Conservation (phyloP, 1,140 invertebrate genomes). For the Pristionchus pacificus region DNA sequence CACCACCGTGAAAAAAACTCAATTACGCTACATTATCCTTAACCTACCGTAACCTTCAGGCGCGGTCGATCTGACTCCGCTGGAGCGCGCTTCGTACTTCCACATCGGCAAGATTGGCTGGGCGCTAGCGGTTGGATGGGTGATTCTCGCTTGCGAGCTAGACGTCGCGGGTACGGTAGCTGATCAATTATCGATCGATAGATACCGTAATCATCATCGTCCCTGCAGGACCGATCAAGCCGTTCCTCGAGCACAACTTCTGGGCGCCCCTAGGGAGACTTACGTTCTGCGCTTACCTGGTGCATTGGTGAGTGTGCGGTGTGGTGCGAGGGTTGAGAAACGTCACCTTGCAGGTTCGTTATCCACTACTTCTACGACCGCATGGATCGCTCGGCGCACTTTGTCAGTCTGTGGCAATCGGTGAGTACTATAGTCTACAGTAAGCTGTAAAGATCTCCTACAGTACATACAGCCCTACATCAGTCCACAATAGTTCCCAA, state of each 20-base stretch:
- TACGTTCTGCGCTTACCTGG: not conserved
- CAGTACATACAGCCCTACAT: no score
- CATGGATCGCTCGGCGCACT: not conserved
- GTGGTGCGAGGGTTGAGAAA: no score
- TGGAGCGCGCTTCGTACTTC: not conserved
- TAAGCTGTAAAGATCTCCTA: not conserved
- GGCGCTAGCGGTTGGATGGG: not conserved
- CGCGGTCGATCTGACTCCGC: not conserved
- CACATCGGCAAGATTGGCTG: not conserved
- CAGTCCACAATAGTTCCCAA: no score
- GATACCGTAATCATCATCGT: not conserved
- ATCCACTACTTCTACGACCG: not conserved
- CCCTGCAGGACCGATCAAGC: not conserved
- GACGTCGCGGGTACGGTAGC: no score
- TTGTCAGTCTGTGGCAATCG: not conserved
- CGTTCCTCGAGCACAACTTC: not conserved
- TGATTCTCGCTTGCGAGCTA: not conserved
- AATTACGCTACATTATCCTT: no score
- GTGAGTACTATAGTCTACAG: not conserved
- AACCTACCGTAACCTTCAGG: no score
- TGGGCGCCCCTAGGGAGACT: not conserved
- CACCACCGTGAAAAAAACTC: no score
- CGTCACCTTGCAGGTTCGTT: not conserved
- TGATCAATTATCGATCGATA: not conserved
- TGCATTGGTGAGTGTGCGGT: not conserved